Conservation (phyloP, 1,140 invertebrate genomes). For the Brachionus manjavacas region DNA sequence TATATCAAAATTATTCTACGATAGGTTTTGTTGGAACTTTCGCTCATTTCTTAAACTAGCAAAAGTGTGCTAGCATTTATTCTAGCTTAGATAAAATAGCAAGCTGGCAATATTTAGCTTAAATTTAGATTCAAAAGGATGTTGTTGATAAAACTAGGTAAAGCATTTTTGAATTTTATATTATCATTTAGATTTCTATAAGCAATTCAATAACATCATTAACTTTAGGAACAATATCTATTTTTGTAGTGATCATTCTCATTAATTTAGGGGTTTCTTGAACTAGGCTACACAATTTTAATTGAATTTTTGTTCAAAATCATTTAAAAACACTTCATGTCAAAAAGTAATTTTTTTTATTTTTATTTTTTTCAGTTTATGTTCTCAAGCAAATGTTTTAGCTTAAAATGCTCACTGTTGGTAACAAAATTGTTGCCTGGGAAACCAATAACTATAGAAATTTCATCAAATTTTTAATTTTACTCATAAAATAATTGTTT, state of each 20-base stretch:
- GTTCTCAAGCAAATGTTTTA: neutral
- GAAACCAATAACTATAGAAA: neutral
- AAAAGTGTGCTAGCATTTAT: neutral
- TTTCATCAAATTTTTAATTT: neutral
- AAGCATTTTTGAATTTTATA: neutral
- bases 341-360: conserved; percentile 5
- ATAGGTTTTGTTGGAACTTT: neutral
- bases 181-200: neutral
- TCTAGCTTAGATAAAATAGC: conserved; percentile 12
- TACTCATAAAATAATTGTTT: neutral
- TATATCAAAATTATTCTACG: neutral
- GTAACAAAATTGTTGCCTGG: neutral
- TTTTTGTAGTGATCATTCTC: neutral
- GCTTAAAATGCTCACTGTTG: neutral
- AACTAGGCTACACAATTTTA: neutral
- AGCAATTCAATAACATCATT: conserved; percentile 8
- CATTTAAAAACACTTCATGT: neutral
- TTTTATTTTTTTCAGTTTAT: neutral
- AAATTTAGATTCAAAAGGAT: conserved; percentile 3
- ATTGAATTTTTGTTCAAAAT: neutral
- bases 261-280: neutral
- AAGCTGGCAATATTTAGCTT: conserved; percentile 7
- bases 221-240: conserved; percentile 4
- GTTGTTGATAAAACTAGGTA: conserved; percentile 10
- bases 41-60: neutral